Evolutionary conservation across 2,888 invertebrate genomes (phyloP).

Genomic region (Notodonta dromedarius): DNA sequence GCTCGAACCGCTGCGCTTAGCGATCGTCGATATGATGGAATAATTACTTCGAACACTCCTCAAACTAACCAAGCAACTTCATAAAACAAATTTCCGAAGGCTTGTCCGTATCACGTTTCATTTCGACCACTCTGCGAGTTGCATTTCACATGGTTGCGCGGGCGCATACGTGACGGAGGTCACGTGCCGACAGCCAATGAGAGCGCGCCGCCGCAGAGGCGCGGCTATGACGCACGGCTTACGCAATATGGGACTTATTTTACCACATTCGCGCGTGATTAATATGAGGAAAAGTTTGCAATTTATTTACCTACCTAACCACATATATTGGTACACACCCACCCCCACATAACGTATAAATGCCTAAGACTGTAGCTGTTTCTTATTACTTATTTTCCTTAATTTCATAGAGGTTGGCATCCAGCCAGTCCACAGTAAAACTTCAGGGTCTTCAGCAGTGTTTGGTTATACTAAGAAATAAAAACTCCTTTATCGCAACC

Average conservation of each 20-base stretch:
- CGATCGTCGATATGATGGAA: no score
- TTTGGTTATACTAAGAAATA: no score
- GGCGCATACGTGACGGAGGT: constrained; percentile 51
- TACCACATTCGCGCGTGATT: constrained; percentile 20
- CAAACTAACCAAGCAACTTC: background rate
- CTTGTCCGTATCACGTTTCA: constrained; percentile 16
- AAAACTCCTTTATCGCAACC: no score
- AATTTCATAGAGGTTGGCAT: no score
- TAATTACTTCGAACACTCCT: no score
- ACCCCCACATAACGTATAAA: no score
- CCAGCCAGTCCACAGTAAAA: no score
- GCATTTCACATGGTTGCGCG: constrained; percentile 19
- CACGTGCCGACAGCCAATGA: constrained; percentile 58
- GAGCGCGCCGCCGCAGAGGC: constrained; percentile 50
- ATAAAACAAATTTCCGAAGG: constrained; percentile 5
- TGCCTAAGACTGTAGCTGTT: no score
- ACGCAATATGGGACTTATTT: constrained; percentile 50
- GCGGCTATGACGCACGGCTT: constrained; percentile 65
- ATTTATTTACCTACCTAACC: background rate
- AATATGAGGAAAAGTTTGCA: constrained; percentile 9
- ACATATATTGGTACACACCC: no score
- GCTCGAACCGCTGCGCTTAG: no score
- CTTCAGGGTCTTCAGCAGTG: no score
- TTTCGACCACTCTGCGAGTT: constrained; percentile 20
- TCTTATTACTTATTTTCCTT: no score